Conservation (phyloP, 2,113 vertebrate genomes). For the Oenanthe oenanthe region DNA sequence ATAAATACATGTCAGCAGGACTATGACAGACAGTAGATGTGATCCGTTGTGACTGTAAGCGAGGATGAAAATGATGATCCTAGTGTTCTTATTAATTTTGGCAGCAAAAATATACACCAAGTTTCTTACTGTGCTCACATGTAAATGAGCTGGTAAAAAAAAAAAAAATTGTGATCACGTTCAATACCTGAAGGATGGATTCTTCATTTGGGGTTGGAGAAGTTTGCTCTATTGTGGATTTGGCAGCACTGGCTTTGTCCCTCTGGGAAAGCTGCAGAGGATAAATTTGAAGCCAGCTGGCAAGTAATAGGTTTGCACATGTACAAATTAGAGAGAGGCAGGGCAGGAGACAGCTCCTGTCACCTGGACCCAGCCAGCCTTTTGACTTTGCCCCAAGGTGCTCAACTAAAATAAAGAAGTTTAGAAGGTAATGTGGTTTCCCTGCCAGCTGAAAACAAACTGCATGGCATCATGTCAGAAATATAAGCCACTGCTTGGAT, state of each 20-base stretch:
- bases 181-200: background rate
- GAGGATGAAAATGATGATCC: background rate
- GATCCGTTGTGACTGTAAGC: background rate
- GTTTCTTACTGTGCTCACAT: background rate
- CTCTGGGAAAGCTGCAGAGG: accelerated
- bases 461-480: background rate
- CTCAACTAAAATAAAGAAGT: background rate
- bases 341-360: background rate
- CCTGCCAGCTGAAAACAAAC: background rate
- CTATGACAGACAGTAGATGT: background rate
- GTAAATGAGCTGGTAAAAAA: background rate
- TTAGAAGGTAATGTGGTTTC: background rate
- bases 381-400: background rate
- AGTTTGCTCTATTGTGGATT: background rate
- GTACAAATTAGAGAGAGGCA: background rate
- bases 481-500: background rate
- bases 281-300: background rate
- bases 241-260: background rate
- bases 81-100: background rate
- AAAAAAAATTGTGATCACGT: background rate
- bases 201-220: background rate
- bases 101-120: background rate
- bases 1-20: background rate
- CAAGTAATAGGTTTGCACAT: background rate
- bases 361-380: background rate